Base-by-base conservation (phyloP, 92 coral and sea anemone species). In the Umimayanthus chanpuru region DNA sequence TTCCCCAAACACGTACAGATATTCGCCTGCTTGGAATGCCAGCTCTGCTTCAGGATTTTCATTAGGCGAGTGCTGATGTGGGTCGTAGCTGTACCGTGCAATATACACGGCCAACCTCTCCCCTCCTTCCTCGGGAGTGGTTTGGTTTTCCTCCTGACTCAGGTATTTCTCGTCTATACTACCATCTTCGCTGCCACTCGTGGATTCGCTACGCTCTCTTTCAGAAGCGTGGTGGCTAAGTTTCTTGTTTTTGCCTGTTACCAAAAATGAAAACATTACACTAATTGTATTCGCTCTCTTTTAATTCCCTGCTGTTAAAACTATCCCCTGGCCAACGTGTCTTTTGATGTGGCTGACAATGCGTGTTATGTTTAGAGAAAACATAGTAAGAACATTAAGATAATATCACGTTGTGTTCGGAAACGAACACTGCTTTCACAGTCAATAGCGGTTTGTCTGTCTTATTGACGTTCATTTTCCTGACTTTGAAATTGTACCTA, bases 21-120 rank as follows among this genome's bases (percentile, higher is more conserved):
- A 97, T 80, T 97, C 99, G 1, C 99, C 99, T 8, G 99, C 99
- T 87, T 97, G 99, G 92, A 97, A 97, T 4, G 99, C 99, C 30
- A 97, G 94, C 89, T 97, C 99, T 80, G 92, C 94, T 18, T 97
- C 97, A 2, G 99, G 99, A 66, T 89, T 89, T 14, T 97, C 99
- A 85, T 97, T 97, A 47, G 99, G 99, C 9, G 99, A 97, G 85
- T 97, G 95, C 61, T 94, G 95, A 32, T 80, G 67, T 16, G 99
- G 99, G 79, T 97, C 99, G 53, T 97, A 97, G 88, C 97, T 97
- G 90, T 94, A 97, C 44, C 98, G 92, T 10, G 99, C 99, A 43
- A 97, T 93, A 76, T 85, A 97, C 80, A 97, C 98, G 0, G 98
- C 93, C 49, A 97, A 92, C 71, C 94, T 96, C 85, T 97, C 99